Base-by-base conservation (phyloP, 2,888 invertebrate genomes). In the Caradrina clavipalpis region DNA sequence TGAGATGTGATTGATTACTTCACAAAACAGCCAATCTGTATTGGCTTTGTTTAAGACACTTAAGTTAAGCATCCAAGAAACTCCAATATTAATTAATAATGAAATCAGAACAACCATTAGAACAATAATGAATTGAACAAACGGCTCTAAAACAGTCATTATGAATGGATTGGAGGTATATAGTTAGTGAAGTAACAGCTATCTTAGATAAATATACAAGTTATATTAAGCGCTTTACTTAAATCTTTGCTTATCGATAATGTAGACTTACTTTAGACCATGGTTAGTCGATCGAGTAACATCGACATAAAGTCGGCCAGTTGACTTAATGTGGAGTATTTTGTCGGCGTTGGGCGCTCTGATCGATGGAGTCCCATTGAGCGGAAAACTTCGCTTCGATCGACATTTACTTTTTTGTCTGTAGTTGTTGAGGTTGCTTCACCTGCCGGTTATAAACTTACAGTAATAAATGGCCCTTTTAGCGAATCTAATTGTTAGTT, bases 321-420 rank as follows among this genome's bases (percentile, higher is more conserved):
- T 69, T 69, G 17, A 66, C 45, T 66, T 63, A 53, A 65, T 60
- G 57, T 62, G 42, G 8, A 74, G 66, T 74, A 70, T 74, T 77
- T 74, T 63, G 54, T 64, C 39, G 19, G 51, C 42, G 50, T 47
- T 56, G 67, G 21, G 50, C 19, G 10, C 31, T 8, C 65, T 78
- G 78, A 78, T 79, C 60, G 75, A 78, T 79, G 53, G 70, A 56
- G 8, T 39, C 65, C 49, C 47, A 70, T 61, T 50, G 75, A 78
- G 63, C 47, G 57, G 63, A 65, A 61, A 50, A 63, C 31, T 63
- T 51, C 60, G 53, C 56, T 63, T 54, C n/a, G 19, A 3, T 47
- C 55, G 59, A 62, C 58, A 55, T 64, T 75, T 70, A 64, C 58
- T 75, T 64, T 57, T 57, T 65, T 61, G 45, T 53, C 26, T 57